phyloP scores from a whole-genome alignment of 1,140 invertebrate genomes.

The Bombus confusus region DNA sequence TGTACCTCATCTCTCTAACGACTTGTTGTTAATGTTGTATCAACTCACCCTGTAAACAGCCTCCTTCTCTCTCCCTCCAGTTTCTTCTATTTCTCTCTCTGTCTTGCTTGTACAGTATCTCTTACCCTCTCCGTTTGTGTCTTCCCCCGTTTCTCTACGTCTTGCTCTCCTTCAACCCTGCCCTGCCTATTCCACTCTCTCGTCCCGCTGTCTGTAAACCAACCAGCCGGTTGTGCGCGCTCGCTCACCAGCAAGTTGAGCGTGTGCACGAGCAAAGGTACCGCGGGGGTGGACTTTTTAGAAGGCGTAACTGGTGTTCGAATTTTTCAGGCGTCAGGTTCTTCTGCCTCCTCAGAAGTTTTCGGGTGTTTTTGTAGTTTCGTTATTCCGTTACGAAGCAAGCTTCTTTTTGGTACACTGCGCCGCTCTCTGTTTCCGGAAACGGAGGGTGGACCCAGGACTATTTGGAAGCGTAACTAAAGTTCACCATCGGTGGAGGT shows the following conservation, averaged over 20 bases:
- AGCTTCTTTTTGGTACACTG: neutral
- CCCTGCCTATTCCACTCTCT: neutral
- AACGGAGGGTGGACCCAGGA: too few species aligned
- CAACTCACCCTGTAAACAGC: constrained; percentile 75
- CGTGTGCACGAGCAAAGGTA: neutral
- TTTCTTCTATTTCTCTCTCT: neutral
- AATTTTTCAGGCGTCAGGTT: constrained; percentile 45
- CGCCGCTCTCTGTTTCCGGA: neutral
- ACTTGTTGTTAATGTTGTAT: constrained; percentile 79
- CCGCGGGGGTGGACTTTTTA: constrained; percentile 23
- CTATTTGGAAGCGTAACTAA: neutral
- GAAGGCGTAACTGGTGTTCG: constrained; percentile 44
- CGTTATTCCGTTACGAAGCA: neutral
- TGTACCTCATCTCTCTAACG: constrained; percentile 76
- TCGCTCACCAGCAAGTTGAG: constrained; percentile 9
- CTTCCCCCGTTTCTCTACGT: neutral
- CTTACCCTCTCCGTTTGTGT: neutral
- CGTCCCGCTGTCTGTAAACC: constrained; percentile 25
- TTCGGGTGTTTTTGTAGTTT: neutral
- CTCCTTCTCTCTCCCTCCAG: constrained; percentile 31
- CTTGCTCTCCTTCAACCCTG: neutral
- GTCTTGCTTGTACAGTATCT: neutral
- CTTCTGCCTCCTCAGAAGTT: constrained; percentile 2
- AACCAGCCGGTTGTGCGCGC: neutral
- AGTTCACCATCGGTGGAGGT: neutral